phyloP scores from a whole-genome alignment of 2,888 invertebrate species.

The Tetrapedia diversipes region DNA sequence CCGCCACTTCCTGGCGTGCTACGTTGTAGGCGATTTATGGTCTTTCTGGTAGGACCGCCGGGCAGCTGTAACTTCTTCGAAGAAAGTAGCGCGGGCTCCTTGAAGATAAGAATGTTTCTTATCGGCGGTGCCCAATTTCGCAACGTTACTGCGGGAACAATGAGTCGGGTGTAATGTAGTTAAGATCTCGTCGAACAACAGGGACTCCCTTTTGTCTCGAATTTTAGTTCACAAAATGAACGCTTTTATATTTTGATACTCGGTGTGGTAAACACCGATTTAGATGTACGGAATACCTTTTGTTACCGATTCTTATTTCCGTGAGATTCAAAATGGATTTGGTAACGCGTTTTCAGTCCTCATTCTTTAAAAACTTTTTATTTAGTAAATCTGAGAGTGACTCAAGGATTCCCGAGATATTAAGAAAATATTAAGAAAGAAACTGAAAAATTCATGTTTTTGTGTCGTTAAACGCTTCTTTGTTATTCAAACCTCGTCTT shows the following conservation, averaged over 20 bases:
- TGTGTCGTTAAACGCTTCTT: too few relatives aligned
- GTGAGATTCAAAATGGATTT: too few relatives aligned
- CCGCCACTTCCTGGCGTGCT: conserved; percentile 59
- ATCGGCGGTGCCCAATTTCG: conserved; percentile 26
- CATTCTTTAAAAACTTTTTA: too few relatives aligned
- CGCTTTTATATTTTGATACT: background rate
- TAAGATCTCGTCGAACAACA: background rate
- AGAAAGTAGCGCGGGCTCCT: conserved; percentile 40
- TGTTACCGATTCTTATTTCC: too few relatives aligned
- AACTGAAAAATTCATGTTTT: too few relatives aligned
- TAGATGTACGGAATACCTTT: too few relatives aligned
- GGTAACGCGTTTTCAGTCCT: too few relatives aligned
- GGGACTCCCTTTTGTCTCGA: background rate
- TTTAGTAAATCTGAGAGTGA: too few relatives aligned
- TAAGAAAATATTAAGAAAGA: too few relatives aligned
- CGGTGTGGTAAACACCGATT: too few relatives aligned
- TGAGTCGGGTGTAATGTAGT: conserved; percentile 9
- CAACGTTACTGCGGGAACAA: conserved; percentile 16
- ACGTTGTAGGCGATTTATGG: conserved; percentile 64
- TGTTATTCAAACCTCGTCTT: too few relatives aligned
- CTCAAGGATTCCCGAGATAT: too few relatives aligned
- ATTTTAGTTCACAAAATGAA: background rate
- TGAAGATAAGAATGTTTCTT: conserved; percentile 49
- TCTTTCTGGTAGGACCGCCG: conserved; percentile 53
- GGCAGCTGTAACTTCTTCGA: conserved; percentile 53